phyloP scores from a whole-genome alignment of 2,888 invertebrate genomes.

The Heliconius hortense region DNA sequence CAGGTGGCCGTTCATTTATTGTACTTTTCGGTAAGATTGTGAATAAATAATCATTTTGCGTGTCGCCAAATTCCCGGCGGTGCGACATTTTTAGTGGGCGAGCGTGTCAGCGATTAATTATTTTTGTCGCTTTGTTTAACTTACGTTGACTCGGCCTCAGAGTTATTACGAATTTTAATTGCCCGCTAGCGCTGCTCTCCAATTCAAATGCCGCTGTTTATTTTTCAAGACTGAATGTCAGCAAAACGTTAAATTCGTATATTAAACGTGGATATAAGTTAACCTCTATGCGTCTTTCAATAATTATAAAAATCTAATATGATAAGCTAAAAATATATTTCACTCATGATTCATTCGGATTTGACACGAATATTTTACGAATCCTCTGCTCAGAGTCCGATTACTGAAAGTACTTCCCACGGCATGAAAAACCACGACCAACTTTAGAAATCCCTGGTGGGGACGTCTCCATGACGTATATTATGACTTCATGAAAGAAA shows the following conservation, averaged over 20 bases:
- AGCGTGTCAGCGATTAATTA: conserved; percentile 70
- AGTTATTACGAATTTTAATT: conserved; percentile 76
- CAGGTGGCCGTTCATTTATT: conserved; percentile 75
- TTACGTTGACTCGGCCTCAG: conserved; percentile 70
- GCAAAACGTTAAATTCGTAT: conserved; percentile 17
- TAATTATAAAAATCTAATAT: not conserved
- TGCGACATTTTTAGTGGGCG: conserved; percentile 52
- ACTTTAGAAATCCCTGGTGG: not conserved
- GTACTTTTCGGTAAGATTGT: conserved; percentile 65
- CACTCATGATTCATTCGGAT: no score
- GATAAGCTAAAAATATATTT: not conserved
- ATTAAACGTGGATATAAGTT: not conserved
- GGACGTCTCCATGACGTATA: not conserved
- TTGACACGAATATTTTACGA: no score
- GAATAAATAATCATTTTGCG: conserved; percentile 55
- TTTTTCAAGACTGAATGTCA: conserved; percentile 42
- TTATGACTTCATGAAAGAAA: not conserved
- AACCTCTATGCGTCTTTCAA: not conserved
- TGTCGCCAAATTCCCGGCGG: conserved; percentile 49
- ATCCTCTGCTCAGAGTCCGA: not conserved
- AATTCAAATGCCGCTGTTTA: conserved; percentile 54
- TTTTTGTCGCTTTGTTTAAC: conserved; percentile 73
- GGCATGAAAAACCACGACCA: not conserved
- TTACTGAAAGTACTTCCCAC: not conserved
- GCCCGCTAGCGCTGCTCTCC: conserved; percentile 56